Conservation (phyloP, 2,113 vertebrate genomes). For the Gobio gobio region DNA sequence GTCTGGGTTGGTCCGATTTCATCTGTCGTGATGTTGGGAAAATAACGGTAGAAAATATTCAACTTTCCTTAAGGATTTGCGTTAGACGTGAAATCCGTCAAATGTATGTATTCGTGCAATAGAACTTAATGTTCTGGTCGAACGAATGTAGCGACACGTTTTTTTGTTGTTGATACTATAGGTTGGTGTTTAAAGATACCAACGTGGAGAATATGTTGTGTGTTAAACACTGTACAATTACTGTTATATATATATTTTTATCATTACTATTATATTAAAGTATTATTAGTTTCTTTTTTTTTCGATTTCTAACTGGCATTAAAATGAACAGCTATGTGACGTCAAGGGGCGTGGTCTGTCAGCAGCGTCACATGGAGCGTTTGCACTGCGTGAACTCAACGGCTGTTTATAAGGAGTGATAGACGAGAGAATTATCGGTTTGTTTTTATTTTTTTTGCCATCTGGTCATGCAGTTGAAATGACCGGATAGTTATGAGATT, state of each 20-base stretch:
- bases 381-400: background rate
- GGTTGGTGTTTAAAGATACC: background rate
- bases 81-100: background rate
- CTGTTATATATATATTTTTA: background rate
- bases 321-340: slow-evolving; percentile 31
- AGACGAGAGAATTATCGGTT: background rate
- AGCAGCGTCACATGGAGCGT: background rate
- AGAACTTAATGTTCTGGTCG: background rate
- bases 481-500: background rate
- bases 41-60: background rate
- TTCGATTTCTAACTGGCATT: slow-evolving; percentile 42
- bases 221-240: background rate
- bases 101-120: background rate
- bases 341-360: slow-evolving; percentile 52
- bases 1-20: slow-evolving; percentile 16
- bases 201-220: background rate
- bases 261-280: background rate
- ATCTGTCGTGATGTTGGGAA: background rate
- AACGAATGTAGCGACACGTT: background rate
- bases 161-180: background rate
- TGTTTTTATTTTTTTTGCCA: background rate
- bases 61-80: background rate
- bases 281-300: background rate
- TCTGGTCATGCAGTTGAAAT: background rate
- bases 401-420: background rate